Base-by-base conservation (phyloP, 2,888 invertebrate species). In the Nymphalis urticae region DNA sequence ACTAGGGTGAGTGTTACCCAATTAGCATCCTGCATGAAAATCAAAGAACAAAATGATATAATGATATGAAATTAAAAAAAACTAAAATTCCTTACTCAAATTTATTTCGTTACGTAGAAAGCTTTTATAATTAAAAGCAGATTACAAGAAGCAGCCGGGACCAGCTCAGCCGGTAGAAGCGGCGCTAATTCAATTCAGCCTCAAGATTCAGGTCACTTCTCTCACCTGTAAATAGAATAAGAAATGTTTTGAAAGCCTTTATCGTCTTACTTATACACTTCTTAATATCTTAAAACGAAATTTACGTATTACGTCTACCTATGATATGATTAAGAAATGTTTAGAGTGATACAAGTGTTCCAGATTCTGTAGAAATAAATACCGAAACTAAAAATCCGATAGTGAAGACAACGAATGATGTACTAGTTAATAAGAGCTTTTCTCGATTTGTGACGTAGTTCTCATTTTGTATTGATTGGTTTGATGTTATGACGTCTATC, bases 151-250 rank as follows among this genome's bases (percentile, higher is more conserved):
- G 62, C 75, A 75, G 75, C 78, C 75, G 80, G 77, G 80, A 82
- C 81, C 79, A 82, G 76, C 77, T 74, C 77, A 66, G 53, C 53
- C 53, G 54, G 48, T 21, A 61, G 61, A 61, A 62, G 61, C 67
- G 73, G 75, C 75, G 77, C 77, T 85, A 84, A 85, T 85, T 84
- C 77, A 82, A 84, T 86, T 83, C 79, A 76, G 75, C 77, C 76
- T 78, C 71, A 76, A 75, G 73, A 82, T 84, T 75, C 79, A 84
- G 85, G 85, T 83, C 85, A 82, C 74, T 79, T 77, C 79, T 72
- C 76, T 75, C 69, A 77, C 78, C 78, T 79, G 82, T 77, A 84
- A 84, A 84, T 83, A 82, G 77, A 77, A 80, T 75, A 68, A 72
- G 72, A 75, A 73, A 69, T 72, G 61, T 60, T 71, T 70, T 74